These are phyloP conservation scores for Litoditis marina DNA, from an alignment of 2,888 invertebrate genomes.

Conservation along the genomic window DNA sequence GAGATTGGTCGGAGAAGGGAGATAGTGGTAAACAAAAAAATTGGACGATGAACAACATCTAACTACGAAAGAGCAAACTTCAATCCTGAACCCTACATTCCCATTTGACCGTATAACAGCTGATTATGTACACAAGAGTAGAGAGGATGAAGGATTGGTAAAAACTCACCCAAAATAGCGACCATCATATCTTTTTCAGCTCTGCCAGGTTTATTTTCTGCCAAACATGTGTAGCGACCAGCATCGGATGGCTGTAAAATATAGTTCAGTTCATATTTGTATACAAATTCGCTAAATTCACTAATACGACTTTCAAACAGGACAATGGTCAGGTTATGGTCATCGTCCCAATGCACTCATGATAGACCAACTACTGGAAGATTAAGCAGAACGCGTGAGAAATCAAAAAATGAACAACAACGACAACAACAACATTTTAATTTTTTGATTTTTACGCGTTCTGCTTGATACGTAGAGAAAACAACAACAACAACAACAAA, in stretches of 20 bases:
- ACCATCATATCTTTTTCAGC: constrained; percentile 67
- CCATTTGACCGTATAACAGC: too few species aligned
- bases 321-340: too few species aligned
- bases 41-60: too few species aligned
- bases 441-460: too few species aligned
- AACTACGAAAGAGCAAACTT: too few species aligned
- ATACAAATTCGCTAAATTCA: neutral
- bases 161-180: constrained; percentile 68
- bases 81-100: too few species aligned
- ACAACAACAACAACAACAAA: too few species aligned
- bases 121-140: too few species aligned
- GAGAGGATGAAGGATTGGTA: too few species aligned
- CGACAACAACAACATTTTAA: neutral
- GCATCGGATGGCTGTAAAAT: constrained; percentile 63
- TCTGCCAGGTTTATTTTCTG: constrained; percentile 68
- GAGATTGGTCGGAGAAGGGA: neutral
- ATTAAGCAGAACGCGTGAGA: neutral
- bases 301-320: neutral
- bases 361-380: neutral
- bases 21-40: too few species aligned
- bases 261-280: neutral
- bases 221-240: constrained; percentile 69
- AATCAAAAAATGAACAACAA: neutral
- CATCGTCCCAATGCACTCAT: neutral
- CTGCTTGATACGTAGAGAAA: too few species aligned